Percentiles rank a stretch among this genome's conserved stretches.
Conservation (phyloP, 2,113 vertebrate genomes). For the Sciurus niger region DNA sequence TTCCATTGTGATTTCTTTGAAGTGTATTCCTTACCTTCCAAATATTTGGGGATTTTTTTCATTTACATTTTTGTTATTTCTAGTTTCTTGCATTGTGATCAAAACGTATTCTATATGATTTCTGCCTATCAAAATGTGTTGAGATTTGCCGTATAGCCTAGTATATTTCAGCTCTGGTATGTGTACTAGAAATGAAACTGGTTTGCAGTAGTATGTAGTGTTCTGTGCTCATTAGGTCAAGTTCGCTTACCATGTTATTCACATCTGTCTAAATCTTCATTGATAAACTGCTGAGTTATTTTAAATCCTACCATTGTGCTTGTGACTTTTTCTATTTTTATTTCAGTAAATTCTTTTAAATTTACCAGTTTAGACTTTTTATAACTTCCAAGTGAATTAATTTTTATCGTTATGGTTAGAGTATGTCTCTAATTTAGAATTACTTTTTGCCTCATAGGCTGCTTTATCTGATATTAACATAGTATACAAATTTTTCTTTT, state of each 20-base stretch:
- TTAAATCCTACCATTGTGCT: neutral
- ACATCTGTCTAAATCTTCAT: neutral
- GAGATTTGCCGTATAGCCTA: neutral
- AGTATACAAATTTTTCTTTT: neutral
- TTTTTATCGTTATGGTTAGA: neutral
- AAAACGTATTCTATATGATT: neutral
- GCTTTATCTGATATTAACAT: neutral
- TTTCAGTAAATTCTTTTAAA: conserved; percentile 3
- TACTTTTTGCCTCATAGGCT: neutral
- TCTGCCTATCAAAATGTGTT: neutral
- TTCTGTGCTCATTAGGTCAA: too few species aligned
- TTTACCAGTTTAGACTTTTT: conserved; percentile 5
- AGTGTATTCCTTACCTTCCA: neutral
- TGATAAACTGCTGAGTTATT: neutral
- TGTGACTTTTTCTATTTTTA: neutral
- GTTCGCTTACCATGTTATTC: neutral
- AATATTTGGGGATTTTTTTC: neutral
- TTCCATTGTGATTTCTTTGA: neutral
- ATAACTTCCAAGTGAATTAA: conserved; percentile 20
- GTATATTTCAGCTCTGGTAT: too few species aligned
- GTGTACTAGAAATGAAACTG: too few species aligned
- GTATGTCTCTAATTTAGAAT: neutral
- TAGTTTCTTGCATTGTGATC: neutral
- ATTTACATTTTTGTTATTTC: conserved; percentile 31
- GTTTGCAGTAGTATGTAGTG: too few species aligned